Base-by-base conservation (phyloP, 2,888 invertebrate genomes). In the Abrostola triplasia region DNA sequence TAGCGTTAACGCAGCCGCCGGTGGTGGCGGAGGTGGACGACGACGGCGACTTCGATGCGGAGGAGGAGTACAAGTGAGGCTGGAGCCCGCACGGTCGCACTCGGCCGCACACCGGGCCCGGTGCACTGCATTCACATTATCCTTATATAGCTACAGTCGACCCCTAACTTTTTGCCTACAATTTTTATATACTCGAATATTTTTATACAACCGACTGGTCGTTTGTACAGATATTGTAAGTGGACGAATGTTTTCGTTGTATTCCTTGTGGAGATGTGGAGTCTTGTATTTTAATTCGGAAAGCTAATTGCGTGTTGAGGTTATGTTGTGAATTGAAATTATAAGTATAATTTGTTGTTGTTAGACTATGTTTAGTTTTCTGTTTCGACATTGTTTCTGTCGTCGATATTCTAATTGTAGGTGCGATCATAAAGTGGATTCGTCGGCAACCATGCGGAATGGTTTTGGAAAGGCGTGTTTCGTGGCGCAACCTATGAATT, bases 41-140 rank as follows among this genome's bases (percentile, higher is more conserved):
- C 66, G 96, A 96, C 57, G 95, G 95, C 51, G 96, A 95, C 56
- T 96, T 96, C 60, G 96, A 96, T 64, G 96, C 93, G 13, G 96
- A 96, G 40, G 96, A 96, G 69, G 96, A 96, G 79, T 96, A 95
- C 85, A 95, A 96, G 86, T 91, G 90, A 90, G 79, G 76, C 72
- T 62, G 36, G 53, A n/a, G 64, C 65, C 70, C 77, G 71, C 76
- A 62, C 66, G 71, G 71, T 71, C 76, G 69, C 64, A 73, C 44
- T 8, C n/a, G 40, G 40, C 13, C 13, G 24, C 24, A 10, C 13
- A 47, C 9, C 44, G 8, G 24, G 6, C 12, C 7, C 2, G 37
- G 61, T 64, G 67, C 67, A 64, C 70, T 36, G 24, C 36, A 55
- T 49, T 49, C 47, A 13, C 38, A 64, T 62, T 67, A 67, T 59